Base-by-base conservation (phyloP, 2,113 vertebrate species). In the Canis aureus region DNA sequence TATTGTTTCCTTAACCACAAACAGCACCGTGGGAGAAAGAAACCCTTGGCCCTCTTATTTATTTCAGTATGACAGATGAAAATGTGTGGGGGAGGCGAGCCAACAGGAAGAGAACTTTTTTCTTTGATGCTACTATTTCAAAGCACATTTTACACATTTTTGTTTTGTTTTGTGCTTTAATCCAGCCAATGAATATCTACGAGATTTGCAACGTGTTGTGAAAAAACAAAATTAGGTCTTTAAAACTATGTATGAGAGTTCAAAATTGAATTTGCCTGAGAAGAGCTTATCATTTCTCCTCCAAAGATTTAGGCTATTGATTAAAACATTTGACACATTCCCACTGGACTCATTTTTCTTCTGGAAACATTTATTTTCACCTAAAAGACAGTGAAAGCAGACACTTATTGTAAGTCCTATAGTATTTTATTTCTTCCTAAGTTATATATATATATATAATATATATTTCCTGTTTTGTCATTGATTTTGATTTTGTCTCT, bases 1-100 rank as follows among this genome's bases (percentile, higher is more conserved):
- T 97, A 97, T 95, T 97, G 95, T 97, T 98, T 98, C 92, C 79
- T 92, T 97, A 95, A 91, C 95, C 95, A 94, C 91, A 73, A 96
- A 64, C 81, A 94, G 94, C 49, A 43, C 66, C 79, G 57, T 51
- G 85, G 71, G 84, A 91, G 53, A 91, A 89, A 94, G 53, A 89
- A 95, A 90, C 38, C 27, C 27, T 53, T 43, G 64, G 60, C 55
- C 35, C 32, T 78, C 57, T 85, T 85, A 71, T 78, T 97, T 97
- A 95, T 86, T 95, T 76, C 91, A 97, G 25, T n/a, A 55, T 79
- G 93, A 95, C 86, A 83, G 86, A 94, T 71, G 83, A 95, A 95
- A 97, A 62, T 20, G n/a, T 29, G 11, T 8, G 7, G 22, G 60
- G 67, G 67, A 43, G 32, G 35, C 17, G 55, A 35, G 23, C 0